These are phyloP conservation scores for Acrocephalus arundinaceus DNA, from an alignment of 2,113 vertebrate genomes.

Conservation along the genomic window DNA sequence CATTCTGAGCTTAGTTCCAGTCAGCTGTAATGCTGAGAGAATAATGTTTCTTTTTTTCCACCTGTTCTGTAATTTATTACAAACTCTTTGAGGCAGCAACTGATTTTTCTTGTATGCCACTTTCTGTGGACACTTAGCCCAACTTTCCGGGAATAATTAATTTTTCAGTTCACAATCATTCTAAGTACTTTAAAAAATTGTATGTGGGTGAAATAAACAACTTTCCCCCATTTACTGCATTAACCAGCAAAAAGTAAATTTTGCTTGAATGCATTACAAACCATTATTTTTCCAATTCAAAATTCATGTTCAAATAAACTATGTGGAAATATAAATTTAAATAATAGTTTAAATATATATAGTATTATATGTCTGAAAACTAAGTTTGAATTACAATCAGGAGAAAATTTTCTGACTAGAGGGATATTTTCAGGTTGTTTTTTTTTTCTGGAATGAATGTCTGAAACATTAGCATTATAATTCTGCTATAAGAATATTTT, in stretches of 20 bases:
- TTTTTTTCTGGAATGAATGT: neutral
- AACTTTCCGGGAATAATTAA: neutral
- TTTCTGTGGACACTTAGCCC: neutral
- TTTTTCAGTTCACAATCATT: neutral
- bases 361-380: neutral
- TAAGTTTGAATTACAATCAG: neutral
- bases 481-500: neutral
- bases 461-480: neutral
- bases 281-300: neutral
- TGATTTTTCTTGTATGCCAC: neutral
- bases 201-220: neutral
- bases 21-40: neutral
- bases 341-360: neutral
- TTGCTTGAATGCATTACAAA: neutral
- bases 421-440: neutral
- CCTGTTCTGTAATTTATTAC: slow-evolving; percentile 2
- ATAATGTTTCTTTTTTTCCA: neutral
- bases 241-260: neutral
- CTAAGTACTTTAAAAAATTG: neutral
- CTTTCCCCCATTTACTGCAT: neutral
- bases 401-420: neutral
- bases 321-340: neutral
- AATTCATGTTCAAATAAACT: neutral
- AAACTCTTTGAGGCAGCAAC: neutral
- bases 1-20: neutral